These are phyloP conservation scores for Pomatostomus ruficeps DNA, from an alignment of 2,113 vertebrate genomes.

Conservation along the genomic window DNA sequence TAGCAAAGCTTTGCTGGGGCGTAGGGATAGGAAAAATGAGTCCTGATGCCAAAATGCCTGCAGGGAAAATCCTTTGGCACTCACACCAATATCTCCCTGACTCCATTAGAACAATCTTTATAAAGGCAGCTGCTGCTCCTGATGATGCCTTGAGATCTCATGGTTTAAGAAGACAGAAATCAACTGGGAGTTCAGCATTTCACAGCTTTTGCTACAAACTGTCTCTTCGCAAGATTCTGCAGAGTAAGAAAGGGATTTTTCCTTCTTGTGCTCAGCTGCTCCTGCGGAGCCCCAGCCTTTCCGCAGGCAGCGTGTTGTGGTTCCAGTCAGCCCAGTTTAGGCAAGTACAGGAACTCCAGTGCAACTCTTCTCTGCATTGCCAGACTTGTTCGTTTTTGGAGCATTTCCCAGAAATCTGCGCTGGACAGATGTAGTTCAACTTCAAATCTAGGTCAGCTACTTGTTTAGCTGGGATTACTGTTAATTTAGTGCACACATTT, in stretches of 20 bases:
- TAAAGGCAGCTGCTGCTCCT: neutral
- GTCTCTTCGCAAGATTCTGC: neutral
- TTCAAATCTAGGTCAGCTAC: neutral
- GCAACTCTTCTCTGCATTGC: neutral
- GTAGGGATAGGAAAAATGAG: neutral
- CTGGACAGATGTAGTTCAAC: neutral
- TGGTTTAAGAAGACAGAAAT: neutral
- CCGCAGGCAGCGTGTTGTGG: fast-evolving
- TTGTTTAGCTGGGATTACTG: neutral
- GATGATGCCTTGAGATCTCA: neutral
- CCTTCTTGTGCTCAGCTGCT: neutral
- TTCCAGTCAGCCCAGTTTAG: neutral
- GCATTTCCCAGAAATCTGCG: neutral
- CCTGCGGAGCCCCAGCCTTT: neutral
- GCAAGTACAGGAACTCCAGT: neutral
- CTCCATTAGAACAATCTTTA: neutral
- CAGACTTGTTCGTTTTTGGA: neutral
- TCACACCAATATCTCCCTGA: neutral
- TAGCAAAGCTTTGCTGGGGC: neutral
- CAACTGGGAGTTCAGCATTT: neutral
- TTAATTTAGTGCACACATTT: neutral
- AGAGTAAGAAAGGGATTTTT: neutral
- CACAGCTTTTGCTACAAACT: neutral
- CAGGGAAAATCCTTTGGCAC: neutral
- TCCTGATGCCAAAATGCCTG: neutral